A percentile compares a stretch with the other conserved stretches of the same genome.
Conservation (phyloP, 2,797 vertebrate genomes). For the Rhynchotus rufescens region DNA sequence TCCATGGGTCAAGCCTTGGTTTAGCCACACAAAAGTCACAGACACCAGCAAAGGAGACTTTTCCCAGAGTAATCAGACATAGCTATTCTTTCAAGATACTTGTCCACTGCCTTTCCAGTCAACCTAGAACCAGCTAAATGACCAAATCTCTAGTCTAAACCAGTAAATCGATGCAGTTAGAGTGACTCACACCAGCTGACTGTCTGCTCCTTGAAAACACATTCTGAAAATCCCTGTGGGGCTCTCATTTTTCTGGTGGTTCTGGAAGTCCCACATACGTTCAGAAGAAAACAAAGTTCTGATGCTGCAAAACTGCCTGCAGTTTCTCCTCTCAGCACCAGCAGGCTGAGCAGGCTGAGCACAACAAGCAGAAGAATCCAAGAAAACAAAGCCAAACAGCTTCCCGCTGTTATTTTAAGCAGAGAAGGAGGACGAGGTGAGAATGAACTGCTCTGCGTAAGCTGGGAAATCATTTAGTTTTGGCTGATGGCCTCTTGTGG, state of each 20-base stretch:
- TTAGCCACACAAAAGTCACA: slow-evolving; percentile 1
- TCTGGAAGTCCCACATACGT: not conserved
- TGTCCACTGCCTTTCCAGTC: not conserved
- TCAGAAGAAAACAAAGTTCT: not conserved
- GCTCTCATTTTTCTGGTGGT: not conserved
- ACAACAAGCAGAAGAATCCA: slow-evolving; percentile 31
- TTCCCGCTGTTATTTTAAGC: slow-evolving; percentile 67
- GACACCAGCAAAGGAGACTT: not conserved
- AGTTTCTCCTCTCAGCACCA: not conserved
- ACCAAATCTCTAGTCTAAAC: not conserved
- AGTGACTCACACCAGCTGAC: not conserved
- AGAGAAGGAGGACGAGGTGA: not conserved
- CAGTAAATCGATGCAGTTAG: not conserved
- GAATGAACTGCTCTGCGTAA: not conserved
- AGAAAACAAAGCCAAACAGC: slow-evolving; percentile 51
- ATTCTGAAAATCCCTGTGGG: not conserved
- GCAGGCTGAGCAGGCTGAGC: not conserved
- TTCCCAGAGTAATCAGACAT: not conserved
- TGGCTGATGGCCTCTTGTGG: slow-evolving; percentile 67
- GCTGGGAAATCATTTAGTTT: slow-evolving; percentile 56
- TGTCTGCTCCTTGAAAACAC: not conserved
- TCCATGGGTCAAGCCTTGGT: not conserved
- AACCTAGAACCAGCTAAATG: not conserved
- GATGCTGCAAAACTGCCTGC: not conserved
- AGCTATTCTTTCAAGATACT: not conserved